Conservation (phyloP, 2,888 invertebrate genomes). For the Chironomus riparius region DNA sequence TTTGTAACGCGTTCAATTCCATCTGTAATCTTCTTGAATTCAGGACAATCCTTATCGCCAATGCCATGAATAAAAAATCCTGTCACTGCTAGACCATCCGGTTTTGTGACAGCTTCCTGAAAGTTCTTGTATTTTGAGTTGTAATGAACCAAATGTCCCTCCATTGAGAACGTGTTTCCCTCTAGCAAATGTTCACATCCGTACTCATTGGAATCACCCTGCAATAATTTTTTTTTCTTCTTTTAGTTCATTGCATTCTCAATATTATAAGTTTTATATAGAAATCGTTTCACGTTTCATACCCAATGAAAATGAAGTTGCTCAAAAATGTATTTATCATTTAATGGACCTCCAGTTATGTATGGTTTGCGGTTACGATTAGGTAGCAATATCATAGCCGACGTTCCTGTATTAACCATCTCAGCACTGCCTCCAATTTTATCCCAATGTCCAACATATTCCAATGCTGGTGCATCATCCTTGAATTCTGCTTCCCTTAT, state of each 20-base stretch:
- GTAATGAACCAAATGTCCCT: conserved; percentile 72
- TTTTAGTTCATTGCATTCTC: neutral
- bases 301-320: conserved; percentile 57
- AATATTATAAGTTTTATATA: neutral
- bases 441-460: conserved; percentile 43
- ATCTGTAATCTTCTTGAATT: conserved; percentile 50
- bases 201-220: conserved; percentile 44
- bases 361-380: conserved; percentile 49
- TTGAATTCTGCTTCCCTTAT: conserved; percentile 41
- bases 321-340: conserved; percentile 58
- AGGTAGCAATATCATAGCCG: conserved; percentile 53
- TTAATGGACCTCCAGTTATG: conserved; percentile 55
- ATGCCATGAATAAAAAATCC: conserved; percentile 57
- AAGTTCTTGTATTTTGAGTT: conserved; percentile 59
- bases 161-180: conserved; percentile 53
- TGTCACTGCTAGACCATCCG: conserved; percentile 61
- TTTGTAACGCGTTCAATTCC: conserved; percentile 43
- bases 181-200: conserved; percentile 74
- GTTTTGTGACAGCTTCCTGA: conserved; percentile 54
- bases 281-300: neutral
- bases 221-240: neutral
- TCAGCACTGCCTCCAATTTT: conserved; percentile 41
- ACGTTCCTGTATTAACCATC: conserved; percentile 41
- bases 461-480: conserved; percentile 41
- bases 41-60: conserved; percentile 50